Evolutionary conservation across 2,888 invertebrate genomes (phyloP), one percentile per base, ranked within the genome.

Genomic region (Trichogramma dendrolimi): DNA sequence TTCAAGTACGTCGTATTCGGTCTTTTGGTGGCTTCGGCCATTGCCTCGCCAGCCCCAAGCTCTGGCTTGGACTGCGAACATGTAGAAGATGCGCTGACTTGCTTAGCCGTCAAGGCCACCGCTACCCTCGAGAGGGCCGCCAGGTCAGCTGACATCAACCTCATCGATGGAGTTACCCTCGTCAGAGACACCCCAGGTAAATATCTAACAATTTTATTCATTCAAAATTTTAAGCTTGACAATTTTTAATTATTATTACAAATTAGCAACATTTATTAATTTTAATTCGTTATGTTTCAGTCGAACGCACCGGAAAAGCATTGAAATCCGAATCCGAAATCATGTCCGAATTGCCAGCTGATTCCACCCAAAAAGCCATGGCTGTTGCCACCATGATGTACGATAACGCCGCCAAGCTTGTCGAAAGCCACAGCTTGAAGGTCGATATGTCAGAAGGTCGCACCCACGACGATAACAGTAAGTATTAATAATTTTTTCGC

Each of bases 381-480:
- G 82, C 83, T 61, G 75, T 87, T n/a, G 70, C 83, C 47, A 83
- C 83, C 62, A 79, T 86, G 79, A 77, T 87, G 58, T 76, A 84
- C 64, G 82, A 86, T 64, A 82, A 85, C 7, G 81, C 81, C 39
- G 71, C 82, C 53, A 81, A 84, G 41, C 85, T 88, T 75, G 75
- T 87, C 63, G 80, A 82, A 69, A 83, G 83, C 39, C 85, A 87
- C 77, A 84, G 83, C 67, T 71, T 92, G 56, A 88, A 90, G 73
- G 82, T 92, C 41, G 87, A 63, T 40, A 47, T 65, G 14, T 56
- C 65, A 11, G 63, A 65, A n/a, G n/a, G n/a, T n/a, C n/a, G n/a
- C n/a, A n/a, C n/a, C n/a, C n/a, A n/a, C n/a, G n/a, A n/a, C n/a
- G n/a, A n/a, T n/a, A n/a, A n/a, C n/a, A n/a, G n/a, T n/a, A n/a